phyloP scores from a whole-genome alignment of 1,140 invertebrate genomes.

The Plodia interpunctella region DNA sequence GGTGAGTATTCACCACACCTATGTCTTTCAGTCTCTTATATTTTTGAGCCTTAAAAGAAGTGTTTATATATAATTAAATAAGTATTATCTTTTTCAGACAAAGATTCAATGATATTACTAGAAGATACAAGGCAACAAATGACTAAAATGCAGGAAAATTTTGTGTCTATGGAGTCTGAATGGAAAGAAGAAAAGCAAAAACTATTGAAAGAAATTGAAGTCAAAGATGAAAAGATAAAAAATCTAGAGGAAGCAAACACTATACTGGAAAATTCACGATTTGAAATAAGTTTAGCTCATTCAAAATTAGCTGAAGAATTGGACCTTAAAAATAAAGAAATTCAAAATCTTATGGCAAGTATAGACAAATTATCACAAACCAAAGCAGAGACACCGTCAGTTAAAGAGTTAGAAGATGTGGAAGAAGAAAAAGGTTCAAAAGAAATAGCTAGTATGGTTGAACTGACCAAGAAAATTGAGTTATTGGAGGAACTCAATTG shows the following conservation, averaged over 20 bases:
- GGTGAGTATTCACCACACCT: too few species aligned
- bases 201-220: constrained; percentile 75
- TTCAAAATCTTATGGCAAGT: constrained; percentile 55
- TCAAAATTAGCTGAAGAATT: constrained; percentile 78
- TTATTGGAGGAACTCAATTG: constrained; percentile 76
- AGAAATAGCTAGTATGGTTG: constrained; percentile 70
- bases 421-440: constrained; percentile 69
- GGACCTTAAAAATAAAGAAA: constrained; percentile 64
- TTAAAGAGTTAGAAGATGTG: constrained; percentile 42
- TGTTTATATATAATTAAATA: neutral
- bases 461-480: constrained; percentile 70
- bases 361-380: constrained; percentile 41
- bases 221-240: constrained; percentile 78
- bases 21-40: too few species aligned
- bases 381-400: constrained; percentile 25
- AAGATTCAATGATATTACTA: constrained; percentile 82
- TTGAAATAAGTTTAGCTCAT: constrained; percentile 78
- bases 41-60: too few species aligned
- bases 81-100: constrained; percentile 57
- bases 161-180: constrained; percentile 83
- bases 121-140: constrained; percentile 89
- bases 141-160: constrained; percentile 88
- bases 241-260: constrained; percentile 74
- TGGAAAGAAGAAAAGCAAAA: constrained; percentile 83
- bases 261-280: constrained; percentile 75